Percentiles rank a stretch among this genome's conserved stretches.
These are phyloP conservation scores for Coleophora deauratella DNA, from an alignment of 2,888 invertebrate species.

Conservation along the genomic window DNA sequence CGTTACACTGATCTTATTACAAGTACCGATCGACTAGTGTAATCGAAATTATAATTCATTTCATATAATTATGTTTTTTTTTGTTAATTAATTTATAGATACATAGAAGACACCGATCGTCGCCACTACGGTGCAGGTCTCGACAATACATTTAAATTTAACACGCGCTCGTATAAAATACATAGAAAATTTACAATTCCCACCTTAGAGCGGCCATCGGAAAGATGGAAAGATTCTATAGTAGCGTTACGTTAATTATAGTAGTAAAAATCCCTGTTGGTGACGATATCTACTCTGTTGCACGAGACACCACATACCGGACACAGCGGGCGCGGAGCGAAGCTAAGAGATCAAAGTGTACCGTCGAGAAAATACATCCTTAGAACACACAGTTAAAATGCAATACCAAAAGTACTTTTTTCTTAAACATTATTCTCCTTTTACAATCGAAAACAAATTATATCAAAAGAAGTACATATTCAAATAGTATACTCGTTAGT, in stretches of 20 bases:
- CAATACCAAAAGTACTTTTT: slow-evolving; percentile 62
- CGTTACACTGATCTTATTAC: slow-evolving; percentile 26
- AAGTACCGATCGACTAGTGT: slow-evolving; percentile 32
- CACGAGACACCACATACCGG: slow-evolving; percentile 3
- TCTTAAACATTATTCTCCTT: slow-evolving; percentile 60
- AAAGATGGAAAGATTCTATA: slow-evolving; percentile 30
- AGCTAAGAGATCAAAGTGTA: slow-evolving; percentile 43
- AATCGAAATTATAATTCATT: slow-evolving; percentile 30
- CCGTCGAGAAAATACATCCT: slow-evolving; percentile 49
- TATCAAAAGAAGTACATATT: slow-evolving; percentile 64
- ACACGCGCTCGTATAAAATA: slow-evolving; percentile 66
- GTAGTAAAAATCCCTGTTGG: slow-evolving; percentile 21
- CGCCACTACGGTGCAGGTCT: slow-evolving; percentile 20
- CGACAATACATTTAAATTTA: slow-evolving; percentile 55
- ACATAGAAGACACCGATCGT: slow-evolving; percentile 16
- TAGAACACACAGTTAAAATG: slow-evolving; percentile 60
- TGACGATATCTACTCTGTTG: slow-evolving; percentile 8
- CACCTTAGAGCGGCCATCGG: slow-evolving; percentile 48
- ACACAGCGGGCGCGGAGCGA: slow-evolving; percentile 18
- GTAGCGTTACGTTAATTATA: slow-evolving; percentile 13
- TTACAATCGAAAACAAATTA: slow-evolving; percentile 57
- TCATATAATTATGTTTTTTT: slow-evolving; percentile 17
- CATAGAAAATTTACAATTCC: slow-evolving; percentile 71
- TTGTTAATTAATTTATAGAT: slow-evolving; percentile 35
- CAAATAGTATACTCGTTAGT: slow-evolving; percentile 50